phyloP scores from a whole-genome alignment of 2,113 vertebrate genomes.

The Delphinus delphis region DNA sequence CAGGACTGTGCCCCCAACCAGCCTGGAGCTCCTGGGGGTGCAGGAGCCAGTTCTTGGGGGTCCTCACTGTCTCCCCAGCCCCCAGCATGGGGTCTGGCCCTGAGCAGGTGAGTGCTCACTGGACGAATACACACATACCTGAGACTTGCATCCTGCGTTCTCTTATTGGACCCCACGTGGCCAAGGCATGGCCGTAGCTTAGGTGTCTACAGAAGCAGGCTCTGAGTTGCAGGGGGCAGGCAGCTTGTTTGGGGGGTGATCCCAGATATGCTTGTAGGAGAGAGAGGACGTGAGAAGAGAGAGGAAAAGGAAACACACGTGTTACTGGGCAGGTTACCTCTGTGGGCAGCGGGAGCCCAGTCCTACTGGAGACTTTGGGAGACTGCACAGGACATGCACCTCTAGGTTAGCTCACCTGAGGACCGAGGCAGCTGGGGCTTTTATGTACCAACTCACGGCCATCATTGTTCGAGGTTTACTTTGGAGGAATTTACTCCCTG shows the following conservation, averaged over 20 bases:
- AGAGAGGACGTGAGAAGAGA: neutral
- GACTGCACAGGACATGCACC: fast-evolving
- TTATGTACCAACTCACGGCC: fast-evolving
- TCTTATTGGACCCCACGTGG: neutral
- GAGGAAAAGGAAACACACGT: neutral
- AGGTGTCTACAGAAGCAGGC: neutral
- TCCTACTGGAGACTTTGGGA: neutral
- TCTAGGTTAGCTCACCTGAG: neutral
- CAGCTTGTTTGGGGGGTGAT: neutral
- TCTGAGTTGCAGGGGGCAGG: neutral
- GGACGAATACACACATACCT: neutral
- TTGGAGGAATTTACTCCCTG: neutral
- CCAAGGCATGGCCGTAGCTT: neutral
- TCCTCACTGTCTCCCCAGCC: neutral
- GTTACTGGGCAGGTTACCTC: too few relatives aligned
- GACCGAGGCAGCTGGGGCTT: neutral
- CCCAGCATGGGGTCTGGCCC: neutral
- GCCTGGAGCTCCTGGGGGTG: neutral
- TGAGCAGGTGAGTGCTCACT: neutral
- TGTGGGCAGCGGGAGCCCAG: neutral
- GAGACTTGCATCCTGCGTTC: neutral
- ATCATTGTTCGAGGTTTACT: neutral
- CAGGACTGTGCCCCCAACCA: neutral
- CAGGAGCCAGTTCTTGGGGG: neutral
- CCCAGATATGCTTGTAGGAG: neutral